Percentiles rank a stretch among this genome's conserved stretches.
Conservation (phyloP, 2,113 vertebrate species). For the Pedionomus torquatus region DNA sequence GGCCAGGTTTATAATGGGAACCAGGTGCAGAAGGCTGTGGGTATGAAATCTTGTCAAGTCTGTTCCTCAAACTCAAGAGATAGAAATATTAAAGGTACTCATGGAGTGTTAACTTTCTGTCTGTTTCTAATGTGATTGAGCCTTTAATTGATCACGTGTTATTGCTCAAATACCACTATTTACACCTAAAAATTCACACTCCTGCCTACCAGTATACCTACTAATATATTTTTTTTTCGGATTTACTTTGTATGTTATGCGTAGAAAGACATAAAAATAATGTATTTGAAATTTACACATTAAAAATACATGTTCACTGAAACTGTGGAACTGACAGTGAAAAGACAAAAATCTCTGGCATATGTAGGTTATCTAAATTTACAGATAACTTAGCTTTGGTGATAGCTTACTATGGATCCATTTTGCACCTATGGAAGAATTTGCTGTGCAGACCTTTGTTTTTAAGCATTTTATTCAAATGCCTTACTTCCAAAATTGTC, state of each 20-base stretch:
- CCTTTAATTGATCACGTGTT: neutral
- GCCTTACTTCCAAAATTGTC: neutral
- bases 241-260: neutral
- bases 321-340: conserved; percentile 18
- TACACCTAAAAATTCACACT: neutral
- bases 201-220: neutral
- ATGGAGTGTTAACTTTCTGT: neutral
- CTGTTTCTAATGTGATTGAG: rapidly evolving
- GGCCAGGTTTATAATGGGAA: conserved; percentile 23
- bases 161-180: neutral
- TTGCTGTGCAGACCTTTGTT: neutral
- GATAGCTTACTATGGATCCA: neutral
- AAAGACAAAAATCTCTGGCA: conserved; percentile 44
- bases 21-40: conserved; percentile 43
- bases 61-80: neutral
- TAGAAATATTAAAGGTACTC: conserved; percentile 20
- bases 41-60: conserved; percentile 17
- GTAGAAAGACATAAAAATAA: conserved; percentile 28
- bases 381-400: conserved; percentile 25
- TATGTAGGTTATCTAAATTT: conserved; percentile 62
- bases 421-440: neutral
- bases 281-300: conserved; percentile 48
- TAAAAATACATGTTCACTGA: conserved; percentile 47
- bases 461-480: neutral
- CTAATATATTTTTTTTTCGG: neutral